Base-by-base conservation (phyloP, 2,888 invertebrate species). In the Escarpia spicata region DNA sequence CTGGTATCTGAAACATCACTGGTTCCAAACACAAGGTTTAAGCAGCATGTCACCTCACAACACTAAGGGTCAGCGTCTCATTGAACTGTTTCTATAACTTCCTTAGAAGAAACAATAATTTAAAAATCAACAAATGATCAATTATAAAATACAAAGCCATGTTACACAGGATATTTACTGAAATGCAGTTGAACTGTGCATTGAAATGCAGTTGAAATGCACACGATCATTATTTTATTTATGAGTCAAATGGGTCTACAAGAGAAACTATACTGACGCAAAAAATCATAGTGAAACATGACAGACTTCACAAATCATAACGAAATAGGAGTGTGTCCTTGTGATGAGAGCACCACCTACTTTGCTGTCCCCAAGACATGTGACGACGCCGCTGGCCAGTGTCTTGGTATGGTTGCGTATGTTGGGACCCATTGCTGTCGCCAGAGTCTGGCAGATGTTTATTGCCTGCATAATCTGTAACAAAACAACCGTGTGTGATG, bases 301-400 rank as follows among this genome's bases (percentile, higher is more conserved):
- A 52, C 52, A 52, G 52, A 52, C 52, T 1, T 52, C n/a, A 0
- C 12, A 12, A 52, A 10, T 52, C 9, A 52, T 52, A 12, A 15
- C 15, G 52, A 52, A 4, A 52, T 52, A 9, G 2, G 52, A 9
- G 52, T 0, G 10, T 52, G 52, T 15, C 0, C 52, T 15, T 52
- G 52, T 52, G 52, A 52, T 9, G 15, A 4, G 12, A 52, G 75
- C 26, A 26, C 75, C 26, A 91, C 93, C 96, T 96, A 98, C 98
- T 98, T 98, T 99, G 97, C 96, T 97, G 94, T 98, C 97, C 0
- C 97, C 97, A 45, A 97, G 95, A 93, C 97, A 97, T 92, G 97
- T 96, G 91, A 99, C 97, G 95, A 99, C 98, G 0, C 98, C 98
- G 0, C 99, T 99, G 94, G 98, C 98, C 94, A 99, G 97, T 0